Evolutionary conservation across 1,140 invertebrate species (phyloP).

Genomic region (Eufriesea mexicana): DNA sequence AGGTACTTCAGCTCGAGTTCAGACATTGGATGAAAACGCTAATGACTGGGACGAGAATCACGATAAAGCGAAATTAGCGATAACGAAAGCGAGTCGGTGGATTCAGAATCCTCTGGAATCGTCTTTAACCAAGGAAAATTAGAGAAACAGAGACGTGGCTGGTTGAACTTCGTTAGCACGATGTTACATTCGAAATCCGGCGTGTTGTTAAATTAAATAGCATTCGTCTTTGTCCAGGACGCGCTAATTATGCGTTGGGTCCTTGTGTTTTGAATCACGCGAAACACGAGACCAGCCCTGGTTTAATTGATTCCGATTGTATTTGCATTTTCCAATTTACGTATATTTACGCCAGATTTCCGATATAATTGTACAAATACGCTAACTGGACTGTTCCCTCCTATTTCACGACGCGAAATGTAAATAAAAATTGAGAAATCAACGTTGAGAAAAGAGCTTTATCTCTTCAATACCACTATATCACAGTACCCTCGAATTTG

Average conservation of each 20-base stretch:
- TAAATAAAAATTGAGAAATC: too few species aligned
- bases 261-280: not conserved
- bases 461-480: too few species aligned
- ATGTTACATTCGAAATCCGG: not conserved
- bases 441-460: too few species aligned
- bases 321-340: not conserved
- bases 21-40: not conserved
- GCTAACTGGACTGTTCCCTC: not conserved
- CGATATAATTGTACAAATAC: not conserved
- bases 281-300: not conserved
- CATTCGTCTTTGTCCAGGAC: not conserved
- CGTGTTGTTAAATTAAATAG: constrained; percentile 24
- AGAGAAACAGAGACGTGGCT: not conserved
- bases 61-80: not conserved
- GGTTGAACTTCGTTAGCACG: not conserved
- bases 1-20: not conserved
- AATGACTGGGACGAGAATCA: not conserved
- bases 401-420: too few species aligned
- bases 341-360: not conserved
- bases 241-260: constrained; percentile 1
- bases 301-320: not conserved
- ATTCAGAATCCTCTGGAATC: not conserved
- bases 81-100: not conserved
- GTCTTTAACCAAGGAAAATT: not conserved
- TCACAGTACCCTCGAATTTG: too few species aligned